A percentile compares a stretch with the other conserved stretches of the same genome.
Conservation (phyloP, 1,140 invertebrate genomes). For the Drosophila biarmipes region DNA sequence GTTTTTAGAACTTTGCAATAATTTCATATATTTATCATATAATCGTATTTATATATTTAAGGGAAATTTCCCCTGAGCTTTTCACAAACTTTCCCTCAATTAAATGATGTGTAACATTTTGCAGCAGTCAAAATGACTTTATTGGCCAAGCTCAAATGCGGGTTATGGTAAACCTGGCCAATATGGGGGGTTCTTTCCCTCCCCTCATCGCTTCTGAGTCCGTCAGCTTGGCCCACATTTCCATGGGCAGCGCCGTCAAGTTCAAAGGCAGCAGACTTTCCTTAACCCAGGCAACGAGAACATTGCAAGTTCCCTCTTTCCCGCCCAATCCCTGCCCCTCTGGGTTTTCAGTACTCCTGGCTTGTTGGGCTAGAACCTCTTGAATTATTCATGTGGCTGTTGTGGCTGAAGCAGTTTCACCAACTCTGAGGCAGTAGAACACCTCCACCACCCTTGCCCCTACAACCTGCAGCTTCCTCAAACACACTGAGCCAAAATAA, state of each 20-base stretch:
- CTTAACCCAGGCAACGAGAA: conserved; percentile 18
- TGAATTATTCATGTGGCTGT: conserved; percentile 59
- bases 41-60: not conserved
- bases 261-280: conserved; percentile 50
- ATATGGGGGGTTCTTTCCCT: conserved; percentile 4
- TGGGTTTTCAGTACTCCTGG: conserved; percentile 23
- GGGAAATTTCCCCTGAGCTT: not conserved
- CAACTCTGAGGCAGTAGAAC: conserved; percentile 16
- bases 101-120: conserved; percentile 17
- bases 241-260: conserved; percentile 40
- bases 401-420: conserved; percentile 30
- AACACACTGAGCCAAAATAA: conserved; percentile 1
- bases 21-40: not conserved
- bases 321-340: not conserved
- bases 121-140: conserved; percentile 8
- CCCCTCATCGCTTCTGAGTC: not conserved
- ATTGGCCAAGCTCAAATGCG: conserved; percentile 29
- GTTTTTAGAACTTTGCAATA: not conserved
- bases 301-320: conserved; percentile 14
- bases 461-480: not conserved
- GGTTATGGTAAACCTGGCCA: conserved; percentile 19
- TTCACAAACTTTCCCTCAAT: not conserved
- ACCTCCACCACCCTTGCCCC: not conserved
- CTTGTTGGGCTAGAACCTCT: conserved; percentile 38
- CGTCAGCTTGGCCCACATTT: conserved; percentile 32